Evolutionary conservation across 2,113 vertebrate genomes (phyloP), one percentile per base, ranked within the genome.

Genomic region (Diglossa brunneiventris): DNA sequence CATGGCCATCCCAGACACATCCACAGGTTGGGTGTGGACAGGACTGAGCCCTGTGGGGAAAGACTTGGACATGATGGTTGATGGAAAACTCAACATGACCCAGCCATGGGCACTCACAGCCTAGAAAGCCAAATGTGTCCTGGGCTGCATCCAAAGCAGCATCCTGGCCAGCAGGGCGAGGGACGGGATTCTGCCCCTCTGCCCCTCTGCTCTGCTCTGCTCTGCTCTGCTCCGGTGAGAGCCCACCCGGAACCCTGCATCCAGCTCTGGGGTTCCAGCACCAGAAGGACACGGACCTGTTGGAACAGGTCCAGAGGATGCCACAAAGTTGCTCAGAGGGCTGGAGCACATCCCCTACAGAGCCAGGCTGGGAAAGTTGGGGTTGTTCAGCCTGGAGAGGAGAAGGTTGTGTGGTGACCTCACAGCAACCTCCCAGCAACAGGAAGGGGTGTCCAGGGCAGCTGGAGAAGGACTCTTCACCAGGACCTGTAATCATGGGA

Each of bases 51-150:
- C 15, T 23, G 11, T 37, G 6, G 13, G 17, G 23, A 44, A 63
- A 19, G 10, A 4, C 13, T 37, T 52, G 31, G 12, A 13, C 3
- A 4, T 58, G 33, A 50, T 58, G 10, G 18, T 11, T 37, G 10
- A 37, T 74, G 44, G 27, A 81, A 37, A 81, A 39, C 28, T 81
- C 52, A 22, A 3, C 27, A 17, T 8, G 27, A 44, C 5, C 16
- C 0, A 0, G 18, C 15, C 22, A 8, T 13, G 37, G 1, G 19
- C 10, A 20, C 28, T 15, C 12, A 0, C 6, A 58, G 35, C 18
- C 33, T 37, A 33, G 52, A 33, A 2, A 27, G 14, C 11, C 42
- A 50, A 37, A 5, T 0, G 1, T 28, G 15, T 13, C 21, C 58
- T 73, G 50, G 35, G 35, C 67, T 64, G 26, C 42, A 50, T 3